These are phyloP conservation scores for Sturnus vulgaris DNA, from an alignment of 2,113 vertebrate species.

Conservation along the genomic window DNA sequence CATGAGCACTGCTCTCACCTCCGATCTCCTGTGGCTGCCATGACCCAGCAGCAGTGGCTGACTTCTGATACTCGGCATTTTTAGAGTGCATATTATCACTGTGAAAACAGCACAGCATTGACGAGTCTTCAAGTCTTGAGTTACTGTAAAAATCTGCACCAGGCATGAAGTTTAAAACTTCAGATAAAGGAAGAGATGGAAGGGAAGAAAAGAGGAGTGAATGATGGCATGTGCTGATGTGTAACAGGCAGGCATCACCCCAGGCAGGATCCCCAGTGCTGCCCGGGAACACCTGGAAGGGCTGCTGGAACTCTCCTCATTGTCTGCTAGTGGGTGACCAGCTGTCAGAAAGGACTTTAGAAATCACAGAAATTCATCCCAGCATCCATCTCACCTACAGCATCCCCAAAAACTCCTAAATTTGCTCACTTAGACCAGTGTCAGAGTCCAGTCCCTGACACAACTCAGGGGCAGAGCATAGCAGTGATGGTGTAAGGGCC, in stretches of 20 bases:
- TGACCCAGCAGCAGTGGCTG: rapidly evolving
- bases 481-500: background rate
- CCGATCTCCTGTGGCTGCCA: background rate
- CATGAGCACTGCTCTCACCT: background rate
- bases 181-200: conserved; percentile 18
- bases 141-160: conserved; percentile 53
- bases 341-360: background rate
- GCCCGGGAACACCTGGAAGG: background rate
- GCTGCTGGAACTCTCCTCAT: background rate
- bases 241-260: background rate
- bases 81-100: background rate
- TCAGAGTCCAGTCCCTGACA: background rate
- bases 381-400: background rate
- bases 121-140: background rate
- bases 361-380: background rate
- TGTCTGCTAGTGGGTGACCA: background rate
- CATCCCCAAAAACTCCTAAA: background rate
- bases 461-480: background rate
- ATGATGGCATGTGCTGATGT: rapidly evolving
- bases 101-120: conserved; percentile 33
- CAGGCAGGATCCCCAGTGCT: background rate
- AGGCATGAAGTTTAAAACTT: conserved; percentile 26
- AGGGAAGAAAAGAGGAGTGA: background rate
- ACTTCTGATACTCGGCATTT: background rate
- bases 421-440: background rate